Base-by-base conservation (phyloP, 2,888 invertebrate genomes). In the Chrysolina haemoptera region DNA sequence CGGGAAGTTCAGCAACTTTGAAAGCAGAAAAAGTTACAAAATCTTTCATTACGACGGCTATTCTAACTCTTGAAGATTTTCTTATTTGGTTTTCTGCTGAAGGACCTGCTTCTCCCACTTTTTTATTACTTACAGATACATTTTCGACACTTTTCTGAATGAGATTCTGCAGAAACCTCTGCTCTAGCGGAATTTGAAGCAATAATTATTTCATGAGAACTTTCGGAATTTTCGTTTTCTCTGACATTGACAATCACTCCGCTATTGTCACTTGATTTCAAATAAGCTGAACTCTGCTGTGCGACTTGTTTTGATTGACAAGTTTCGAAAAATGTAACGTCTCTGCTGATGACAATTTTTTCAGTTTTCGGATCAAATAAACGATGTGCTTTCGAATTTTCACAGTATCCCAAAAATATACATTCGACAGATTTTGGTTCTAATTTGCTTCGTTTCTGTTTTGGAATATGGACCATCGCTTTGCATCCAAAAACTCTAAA, bases 391-490 rank as follows among this genome's bases (percentile, higher is more conserved):
- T 50, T 18, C 50, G 50, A 18, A 50, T 50, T 50, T 1, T 50
- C 50, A 18, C 50, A 50, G 50, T 50, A 86, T 11, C 83, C 83
- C 10, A 84, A 79, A 22, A 82, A 67, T 50, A 83, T 78, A 35
- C 59, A 53, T 64, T 81, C 75, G 35, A 48, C 53, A 1, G 83
- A 70, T 64, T 85, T 84, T 18, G 79, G 72, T 55, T 83, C 82
- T 80, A 78, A 83, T 75, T 85, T 86, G 50, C 69, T 59, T 53
- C 83, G 74, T 73, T 79, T 85, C 68, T 80, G 78, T 74, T 85
- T 84, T 6, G 83, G 82, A 35, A 84, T 71, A 68, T 84, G 82
- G 5, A 82, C 80, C 82, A 83, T 82, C 4, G 73, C 84, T 35
- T 62, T 66, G 65, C 82, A 82, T 41, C 81, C 83, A 80, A 85